Evolutionary conservation across 30 jellyfish, hydroid and myxozoan genomes (phyloP).

Genomic region (Nemopilema nomurai): DNA sequence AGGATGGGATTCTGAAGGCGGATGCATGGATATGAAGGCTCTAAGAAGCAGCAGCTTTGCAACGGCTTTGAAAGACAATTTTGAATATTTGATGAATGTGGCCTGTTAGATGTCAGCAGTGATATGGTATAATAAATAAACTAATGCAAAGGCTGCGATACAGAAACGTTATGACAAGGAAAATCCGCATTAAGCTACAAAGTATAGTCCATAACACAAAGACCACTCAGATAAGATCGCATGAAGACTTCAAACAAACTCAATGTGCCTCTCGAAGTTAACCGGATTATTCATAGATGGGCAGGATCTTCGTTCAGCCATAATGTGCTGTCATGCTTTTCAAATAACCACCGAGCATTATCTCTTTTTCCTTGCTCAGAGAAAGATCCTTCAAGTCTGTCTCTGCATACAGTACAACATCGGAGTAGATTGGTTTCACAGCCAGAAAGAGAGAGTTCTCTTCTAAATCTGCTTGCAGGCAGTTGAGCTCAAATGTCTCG

Average conservation of each 20-base stretch:
- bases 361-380: conserved; percentile 46
- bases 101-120: too few relatives aligned
- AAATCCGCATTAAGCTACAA: neutral
- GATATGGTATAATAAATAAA: too few relatives aligned
- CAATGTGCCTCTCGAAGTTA: neutral
- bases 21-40: too few relatives aligned
- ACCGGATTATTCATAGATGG: too few relatives aligned
- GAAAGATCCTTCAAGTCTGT: conserved; percentile 76
- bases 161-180: too few relatives aligned
- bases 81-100: too few relatives aligned
- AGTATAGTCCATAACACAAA: neutral
- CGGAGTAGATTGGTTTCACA: conserved; percentile 82
- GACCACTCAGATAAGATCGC: neutral
- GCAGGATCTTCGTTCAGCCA: neutral
- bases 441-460: conserved; percentile 63
- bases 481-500: conserved; percentile 64
- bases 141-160: too few relatives aligned
- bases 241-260: neutral
- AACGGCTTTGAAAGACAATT: too few relatives aligned
- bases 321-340: conserved; percentile 50
- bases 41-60: too few relatives aligned
- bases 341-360: conserved; percentile 83
- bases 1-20: too few relatives aligned
- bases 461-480: conserved; percentile 63
- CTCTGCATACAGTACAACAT: conserved; percentile 72